Evolutionary conservation across 2,797 vertebrate genomes (phyloP), one percentile per base, ranked within the genome.

Genomic region (Chrysocyon brachyurus): DNA sequence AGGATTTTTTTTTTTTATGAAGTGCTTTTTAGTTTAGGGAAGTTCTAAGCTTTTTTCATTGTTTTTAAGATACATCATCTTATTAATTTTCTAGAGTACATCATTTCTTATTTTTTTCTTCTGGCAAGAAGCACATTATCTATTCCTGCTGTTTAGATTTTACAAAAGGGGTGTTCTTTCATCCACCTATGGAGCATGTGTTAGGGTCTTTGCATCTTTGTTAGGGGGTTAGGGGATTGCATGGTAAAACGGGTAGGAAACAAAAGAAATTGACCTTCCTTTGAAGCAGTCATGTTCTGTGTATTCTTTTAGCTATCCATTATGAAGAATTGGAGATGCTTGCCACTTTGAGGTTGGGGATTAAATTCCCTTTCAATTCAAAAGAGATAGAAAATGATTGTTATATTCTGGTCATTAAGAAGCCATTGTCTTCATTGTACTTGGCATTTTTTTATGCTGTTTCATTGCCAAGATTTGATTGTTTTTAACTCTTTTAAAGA

Each of bases 361-460:
- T 97, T 97, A 96, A 93, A 70, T 91, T 91, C 46, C 14, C 75
- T 91, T 96, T 94, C 84, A 91, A 16, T 94, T 94, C 64, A 66
- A 59, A 94, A 92, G 85, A 82, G 36, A 85, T n/a, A 79, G 86
- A 70, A 94, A 84, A 70, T 90, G 33, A 90, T 91, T 85, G n/a
- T 83, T 81, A 46, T 2, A 49, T 22, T 86, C 10, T 40, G 57
- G 73, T 96, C 75, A 87, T 91, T 93, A 93, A 63, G 78, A 96
- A 96, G 75, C 83, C 63, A 92, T 85, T 90, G 63, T 94, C 64
- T 52, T 95, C 52, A 14, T 85, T 87, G 66, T 82, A 56, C 28
- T 64, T 86, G 63, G 5, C 56, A 72, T 33, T 73, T 91, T 56
- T 87, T 87, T 61, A 87, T 87, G 54, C 52, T 66, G 24, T 93